Base-by-base conservation (phyloP, 2,888 invertebrate species). In the Petrophora chlorosata region DNA sequence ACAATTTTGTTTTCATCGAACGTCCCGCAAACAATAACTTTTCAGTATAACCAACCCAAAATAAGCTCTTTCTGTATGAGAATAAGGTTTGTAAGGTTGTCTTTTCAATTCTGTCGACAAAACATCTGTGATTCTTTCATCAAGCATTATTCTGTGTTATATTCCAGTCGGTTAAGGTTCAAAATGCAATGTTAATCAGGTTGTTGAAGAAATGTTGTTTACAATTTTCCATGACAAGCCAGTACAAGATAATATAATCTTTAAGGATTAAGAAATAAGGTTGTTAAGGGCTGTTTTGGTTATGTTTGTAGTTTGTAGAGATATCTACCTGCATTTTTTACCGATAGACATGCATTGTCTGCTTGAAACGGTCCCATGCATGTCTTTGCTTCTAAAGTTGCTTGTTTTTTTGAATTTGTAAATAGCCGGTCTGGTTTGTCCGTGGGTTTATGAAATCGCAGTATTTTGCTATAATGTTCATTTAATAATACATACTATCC, bases 251-350 rank as follows among this genome's bases (percentile, higher is more conserved):
- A 0, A 7, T 9, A 26, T n/a, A n/a, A n/a, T n/a, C 44, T 47
- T 51, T 66, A 59, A 44, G 2, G 0, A 0, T 0, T 23, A 3
- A 0, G 0, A 0, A 0, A 4, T 55, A 58, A 51, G 51, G 30
- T 29, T 42, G 40, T 46, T 41, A 36, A 35, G 13, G 25, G 13
- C 5, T 51, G 36, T 30, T 23, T 47, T 39, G 25, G 41, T 28
- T 15, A 22, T n/a, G 16, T 52, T 54, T 47, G 56, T 53, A 56
- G 50, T 65, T 53, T 61, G 62, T 53, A 61, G 56, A 65, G 55
- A 59, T 61, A 67, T 64, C 65, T 73, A 72, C 73, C 73, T 77
- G 71, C 63, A 63, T 67, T 74, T 76, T 68, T 77, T 76, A 70
- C 57, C 44, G 68, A 72, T 63, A 71, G 64, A 60, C 64, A 56